Evolutionary conservation across 2,797 vertebrate genomes (phyloP).

Genomic region (Amblyraja radiata): DNA sequence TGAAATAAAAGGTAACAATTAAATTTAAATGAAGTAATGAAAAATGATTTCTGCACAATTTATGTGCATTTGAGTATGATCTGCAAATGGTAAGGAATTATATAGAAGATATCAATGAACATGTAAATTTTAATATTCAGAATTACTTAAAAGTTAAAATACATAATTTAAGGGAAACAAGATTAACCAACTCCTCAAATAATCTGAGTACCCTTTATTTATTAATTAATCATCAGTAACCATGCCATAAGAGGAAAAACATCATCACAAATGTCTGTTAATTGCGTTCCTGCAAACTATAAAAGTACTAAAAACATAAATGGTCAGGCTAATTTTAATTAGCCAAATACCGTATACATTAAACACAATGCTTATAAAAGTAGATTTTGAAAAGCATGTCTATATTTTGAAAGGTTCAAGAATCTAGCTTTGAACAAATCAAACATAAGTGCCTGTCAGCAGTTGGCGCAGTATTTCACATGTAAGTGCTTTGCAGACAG

Average conservation of each 20-base stretch:
- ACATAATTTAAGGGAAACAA: not conserved
- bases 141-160: not conserved
- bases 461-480: not conserved
- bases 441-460: not conserved
- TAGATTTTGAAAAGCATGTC: not conserved
- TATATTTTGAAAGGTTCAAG: not conserved
- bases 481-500: not conserved
- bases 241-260: not conserved
- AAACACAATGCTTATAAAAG: slow-evolving; percentile 10
- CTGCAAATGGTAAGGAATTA: not conserved
- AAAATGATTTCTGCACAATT: not conserved
- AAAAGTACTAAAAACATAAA: not conserved
- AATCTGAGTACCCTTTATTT: not conserved
- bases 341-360: not conserved
- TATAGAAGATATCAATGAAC: not conserved
- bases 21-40: slow-evolving; percentile 13
- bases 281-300: slow-evolving; percentile 4
- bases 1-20: slow-evolving; percentile 35
- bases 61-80: not conserved
- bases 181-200: not conserved
- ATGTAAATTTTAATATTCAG: not conserved
- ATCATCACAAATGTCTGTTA: not conserved
- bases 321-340: slow-evolving; percentile 19
- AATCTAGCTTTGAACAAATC: not conserved
- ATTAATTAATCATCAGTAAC: slow-evolving; percentile 27